Evolutionary conservation across 1,140 invertebrate species (phyloP).

Genomic region (Onthophagus taurus): DNA sequence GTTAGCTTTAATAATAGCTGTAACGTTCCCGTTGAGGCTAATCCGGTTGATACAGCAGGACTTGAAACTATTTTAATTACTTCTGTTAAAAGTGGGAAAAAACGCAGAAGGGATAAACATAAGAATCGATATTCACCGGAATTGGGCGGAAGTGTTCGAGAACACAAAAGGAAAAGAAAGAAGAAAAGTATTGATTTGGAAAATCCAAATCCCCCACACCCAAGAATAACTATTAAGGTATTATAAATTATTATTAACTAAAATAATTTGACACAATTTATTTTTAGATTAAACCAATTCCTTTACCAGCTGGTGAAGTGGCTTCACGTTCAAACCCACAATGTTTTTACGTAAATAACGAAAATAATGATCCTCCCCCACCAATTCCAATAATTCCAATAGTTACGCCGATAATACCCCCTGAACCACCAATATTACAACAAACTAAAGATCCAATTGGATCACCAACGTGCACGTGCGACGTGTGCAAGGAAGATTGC

Average conservation of each 20-base stretch:
- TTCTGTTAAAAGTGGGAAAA: constrained; percentile 41
- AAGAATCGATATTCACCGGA: constrained; percentile 58
- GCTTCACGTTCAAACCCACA: constrained; percentile 51
- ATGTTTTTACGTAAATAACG: constrained; percentile 61
- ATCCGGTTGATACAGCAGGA: neutral
- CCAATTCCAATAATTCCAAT: constrained; percentile 21
- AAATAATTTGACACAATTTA: neutral
- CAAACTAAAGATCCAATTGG: constrained; percentile 8
- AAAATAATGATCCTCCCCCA: constrained; percentile 55
- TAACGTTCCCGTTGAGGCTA: too few species aligned
- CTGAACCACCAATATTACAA: neutral
- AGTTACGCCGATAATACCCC: neutral
- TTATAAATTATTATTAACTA: constrained; percentile 14
- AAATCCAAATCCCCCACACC: constrained; percentile 48
- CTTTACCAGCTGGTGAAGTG: constrained; percentile 59
- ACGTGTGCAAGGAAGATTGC: constrained; percentile 2
- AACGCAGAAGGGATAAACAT: constrained; percentile 59
- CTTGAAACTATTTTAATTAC: constrained; percentile 5
- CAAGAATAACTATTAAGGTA: constrained; percentile 70
- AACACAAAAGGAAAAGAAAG: constrained; percentile 60
- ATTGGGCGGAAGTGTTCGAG: constrained; percentile 46
- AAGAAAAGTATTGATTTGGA: constrained; percentile 63
- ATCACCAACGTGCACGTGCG: neutral
- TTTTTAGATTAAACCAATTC: constrained; percentile 66
- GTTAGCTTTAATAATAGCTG: neutral